Base-by-base conservation (phyloP, 2,797 vertebrate species). In the Loriculus beryllinus region DNA sequence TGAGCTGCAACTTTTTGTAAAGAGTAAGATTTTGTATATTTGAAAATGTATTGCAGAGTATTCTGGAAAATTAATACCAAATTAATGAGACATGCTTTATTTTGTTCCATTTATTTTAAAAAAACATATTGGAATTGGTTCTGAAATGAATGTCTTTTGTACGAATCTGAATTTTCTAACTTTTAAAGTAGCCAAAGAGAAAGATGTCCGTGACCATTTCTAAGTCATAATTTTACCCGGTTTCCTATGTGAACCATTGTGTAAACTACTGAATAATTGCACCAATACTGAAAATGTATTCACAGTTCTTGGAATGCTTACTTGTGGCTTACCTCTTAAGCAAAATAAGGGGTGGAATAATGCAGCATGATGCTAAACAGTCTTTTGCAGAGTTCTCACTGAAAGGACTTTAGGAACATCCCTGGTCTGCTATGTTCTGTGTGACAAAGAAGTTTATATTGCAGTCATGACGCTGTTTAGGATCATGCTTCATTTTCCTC, bases 1-100 rank as follows among this genome's bases (percentile, higher is more conserved):
- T 21, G 51, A 93, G 54, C 56, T 96, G 81, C 72, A 71, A 60
- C 51, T 91, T 84, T 92, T 95, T 95, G 88, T 93, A 95, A 95
- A 92, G 86, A 92, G 28, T 91, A 94, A 83, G 86, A 87, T 95
- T 95, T 93, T 96, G 76, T 95, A 94, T 92, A 95, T 88, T 95
- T 95, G 87, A 95, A 94, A 91, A 85, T 67, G 65, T 94, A 93
- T 85, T 81, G 84, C 88, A 87, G 88, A 94, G 5, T 94, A 89
- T 94, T 95, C 88, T 96, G 88, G 59, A 93, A 95, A 94, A 94
- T 71, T 93, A 49, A 86, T 93, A 92, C 82, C 71, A 86, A 95
- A 93, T 93, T 84, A 93, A 93, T 1, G 9, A 91, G 57, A 94
- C 59, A 75, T 62, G 72, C 62, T 92, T 95, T 94, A 89, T 95